Evolutionary conservation across 2,888 invertebrate species (phyloP), one percentile per base, ranked within the genome.

Genomic region (Cosmopolites sordidus): DNA sequence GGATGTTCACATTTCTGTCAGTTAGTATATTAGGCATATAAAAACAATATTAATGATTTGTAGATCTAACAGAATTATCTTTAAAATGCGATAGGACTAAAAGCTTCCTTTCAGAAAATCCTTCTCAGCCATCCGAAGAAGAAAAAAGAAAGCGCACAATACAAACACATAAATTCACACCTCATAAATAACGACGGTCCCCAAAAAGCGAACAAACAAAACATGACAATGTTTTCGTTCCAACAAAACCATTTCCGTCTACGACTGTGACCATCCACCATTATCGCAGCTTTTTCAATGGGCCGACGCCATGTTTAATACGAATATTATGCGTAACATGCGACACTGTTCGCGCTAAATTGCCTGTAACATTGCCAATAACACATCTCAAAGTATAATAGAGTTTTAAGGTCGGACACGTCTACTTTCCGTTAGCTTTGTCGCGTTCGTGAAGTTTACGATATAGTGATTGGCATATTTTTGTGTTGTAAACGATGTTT

Each of bases 361-460:
- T 57, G 58, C 48, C 55, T 58, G 56, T 60, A 61, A 56, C 56
- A 60, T 61, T 59, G 59, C 48, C 60, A 58, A 58, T 61, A 60
- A 61, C 62, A 57, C 54, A 58, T 53, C 54, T 58, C 57, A 45
- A 52, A 45, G 43, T 47, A 49, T 54, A 57, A 54, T 59, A 56
- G 58, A 57, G 46, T 59, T 51, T 53, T 46, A 43, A 47, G 38
- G 46, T 41, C 43, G 43, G 37, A 43, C 41, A 12, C 33, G n/a
- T 33, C 33, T 33, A 38, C 37, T 29, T 38, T 16, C 33, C 33
- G 33, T 33, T 33, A 12, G 33, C 33, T 33, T 33, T 33, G 33
- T 33, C n/a, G n/a, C 5, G 12, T 12, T 33, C 33, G n/a, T 12
- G 12, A 33, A 33, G 11, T 33, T 33, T 33, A 33, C 33, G 33